Percentiles rank a stretch among this genome's conserved stretches.
Evolutionary conservation across 1,140 invertebrate genomes (phyloP).

Genomic region (Polypedilum vanderplanki): DNA sequence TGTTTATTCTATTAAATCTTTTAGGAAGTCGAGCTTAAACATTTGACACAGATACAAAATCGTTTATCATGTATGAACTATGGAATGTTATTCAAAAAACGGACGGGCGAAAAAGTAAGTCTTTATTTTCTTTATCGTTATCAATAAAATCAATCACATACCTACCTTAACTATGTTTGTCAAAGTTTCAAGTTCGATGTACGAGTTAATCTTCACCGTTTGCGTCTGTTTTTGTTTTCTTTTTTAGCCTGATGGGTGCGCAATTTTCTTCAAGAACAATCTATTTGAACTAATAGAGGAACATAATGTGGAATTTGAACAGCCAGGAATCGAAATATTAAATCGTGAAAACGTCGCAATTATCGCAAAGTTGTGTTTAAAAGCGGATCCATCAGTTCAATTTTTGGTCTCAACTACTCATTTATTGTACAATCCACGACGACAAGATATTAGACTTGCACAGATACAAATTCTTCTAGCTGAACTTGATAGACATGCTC

Average conservation of each 20-base stretch:
- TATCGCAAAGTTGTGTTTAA: constrained; percentile 62
- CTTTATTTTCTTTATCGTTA: constrained; percentile 7
- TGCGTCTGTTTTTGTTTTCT: not conserved
- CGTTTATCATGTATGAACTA: constrained; percentile 42
- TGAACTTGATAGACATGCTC: constrained; percentile 62
- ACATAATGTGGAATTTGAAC: constrained; percentile 55
- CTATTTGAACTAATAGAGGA: constrained; percentile 57
- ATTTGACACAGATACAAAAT: not conserved
- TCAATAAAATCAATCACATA: not conserved
- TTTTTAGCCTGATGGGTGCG: constrained; percentile 65
- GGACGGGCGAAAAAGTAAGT: constrained; percentile 53
- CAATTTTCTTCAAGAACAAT: constrained; percentile 65
- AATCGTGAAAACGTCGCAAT: constrained; percentile 84
- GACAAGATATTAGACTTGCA: constrained; percentile 81
- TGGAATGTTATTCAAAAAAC: constrained; percentile 61
- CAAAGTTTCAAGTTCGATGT: not conserved
- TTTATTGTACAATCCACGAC: constrained; percentile 83
- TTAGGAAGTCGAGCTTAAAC: not conserved
- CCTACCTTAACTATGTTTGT: not conserved
- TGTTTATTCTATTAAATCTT: not conserved
- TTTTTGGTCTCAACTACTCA: constrained; percentile 87
- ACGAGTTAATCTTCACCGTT: not conserved
- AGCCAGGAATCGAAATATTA: constrained; percentile 49
- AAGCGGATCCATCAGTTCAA: constrained; percentile 44
- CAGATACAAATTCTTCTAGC: constrained; percentile 73